Evolutionary conservation across 2,888 invertebrate genomes (phyloP), one percentile per base, ranked within the genome.

Genomic region (Artemia sp.): DNA sequence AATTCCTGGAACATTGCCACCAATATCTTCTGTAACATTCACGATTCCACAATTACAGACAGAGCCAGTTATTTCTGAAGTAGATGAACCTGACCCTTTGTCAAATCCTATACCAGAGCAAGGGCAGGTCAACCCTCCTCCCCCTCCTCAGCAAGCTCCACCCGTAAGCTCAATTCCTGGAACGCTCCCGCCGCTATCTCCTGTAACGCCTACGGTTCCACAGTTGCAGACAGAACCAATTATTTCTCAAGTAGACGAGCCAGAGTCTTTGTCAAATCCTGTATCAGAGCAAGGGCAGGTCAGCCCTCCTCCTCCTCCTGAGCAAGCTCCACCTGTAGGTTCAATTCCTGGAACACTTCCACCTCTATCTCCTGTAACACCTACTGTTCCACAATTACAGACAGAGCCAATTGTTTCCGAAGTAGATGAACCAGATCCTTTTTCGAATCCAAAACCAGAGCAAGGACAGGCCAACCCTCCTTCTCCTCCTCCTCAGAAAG

Each of bases 281-380:
- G 58, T 58, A 14, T n/a, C n/a, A 14, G n/a, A 58, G 19, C 58
- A n/a, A 8, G 58, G 58, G 8, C n/a, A 58, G 9, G n/a, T 19
- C 19, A 19, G n/a, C n/a, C 58, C 58, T 58, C 19, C 19, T 19
- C 58, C 58, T 14, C 58, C 58, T 58, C 58, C 58, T 8, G 58
- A 58, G n/a, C n/a, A 58, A 58, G 58, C 58, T 10, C 70, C 58
- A n/a, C 58, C 69, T 52, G 64, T 52, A n/a, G 14, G 50, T 67
- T 66, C 52, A 69, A 66, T 53, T 12, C 53, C 52, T 7, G 64
- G 58, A 14, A 14, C 50, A 64, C 19, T 12, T 7, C 53, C 68
- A n/a, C 38, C 12, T 11, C 51, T 51, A 12, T 58, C 68, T 51
- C 14, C 24, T 66, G 51, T 19, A 58, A 58, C 58, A 58, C n/a